Evolutionary conservation across 2,888 invertebrate genomes (phyloP), one percentile per base, ranked within the genome.

Genomic region (Embidobia sp.): DNA sequence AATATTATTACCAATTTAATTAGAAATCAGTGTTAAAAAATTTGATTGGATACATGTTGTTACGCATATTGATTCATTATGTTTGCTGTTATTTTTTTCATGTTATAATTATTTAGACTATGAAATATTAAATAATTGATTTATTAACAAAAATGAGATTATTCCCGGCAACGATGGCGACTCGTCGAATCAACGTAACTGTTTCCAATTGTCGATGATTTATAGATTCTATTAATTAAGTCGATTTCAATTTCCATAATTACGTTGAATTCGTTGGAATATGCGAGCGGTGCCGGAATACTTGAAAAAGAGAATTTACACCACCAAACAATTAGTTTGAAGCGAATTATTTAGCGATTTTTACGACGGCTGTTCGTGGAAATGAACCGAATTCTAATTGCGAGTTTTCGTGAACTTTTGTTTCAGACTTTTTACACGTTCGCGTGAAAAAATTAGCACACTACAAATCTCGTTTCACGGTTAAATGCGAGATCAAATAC

Each of bases 201-300:
- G 37, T 48, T 46, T 66, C 26, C 67, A 55, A 44, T 55, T 55
- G 35, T 55, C 37, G 44, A 48, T 55, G 67, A 67, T 55, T 67
- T 57, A 67, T 57, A 48, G 67, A 67, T 67, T 67, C 55, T 46
- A 67, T 46, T 57, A 48, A 67, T 67, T 67, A 67, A 66, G 55
- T 27, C 27, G 44, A 55, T 53, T 55, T 44, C 46, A 66, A 55
- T 66, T 53, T 66, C 53, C 55, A 66, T 66, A 66, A 66, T 66
- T 66, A 46, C 46, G 15, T n/a, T 16, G 35, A 55, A 37, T 57
- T 67, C 33, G 27, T 48, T 57, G 31, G 16, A 13, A 11, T 31
- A 35, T 15, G 16, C 19, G 11, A 11, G 31, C 26, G 26, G 22
- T 27, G 13, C 18, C 11, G 15, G 8, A 31, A 57, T 67, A 67